A percentile compares a stretch with the other conserved stretches of the same genome.
These are phyloP conservation scores for Gastrophryne carolinensis DNA, from an alignment of 2,797 vertebrate genomes.

Conservation along the genomic window DNA sequence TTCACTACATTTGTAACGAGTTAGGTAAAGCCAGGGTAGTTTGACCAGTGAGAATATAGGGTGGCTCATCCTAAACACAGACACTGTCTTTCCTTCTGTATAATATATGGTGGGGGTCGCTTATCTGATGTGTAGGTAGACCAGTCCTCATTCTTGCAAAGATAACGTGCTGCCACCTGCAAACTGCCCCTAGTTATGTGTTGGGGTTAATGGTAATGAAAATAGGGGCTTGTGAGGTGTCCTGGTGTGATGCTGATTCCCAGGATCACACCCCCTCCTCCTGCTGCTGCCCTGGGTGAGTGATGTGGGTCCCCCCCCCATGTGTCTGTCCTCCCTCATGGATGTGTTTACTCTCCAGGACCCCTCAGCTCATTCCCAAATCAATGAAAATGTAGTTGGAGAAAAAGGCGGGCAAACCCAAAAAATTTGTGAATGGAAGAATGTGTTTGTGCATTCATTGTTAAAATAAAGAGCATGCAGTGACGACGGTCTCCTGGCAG, in stretches of 20 bases:
- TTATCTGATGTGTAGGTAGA: no score
- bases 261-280: constrained; percentile 20
- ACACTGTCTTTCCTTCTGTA: no score
- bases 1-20: no score
- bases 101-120: no score
- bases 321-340: constrained; percentile 59
- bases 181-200: not conserved
- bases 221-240: constrained; percentile 21
- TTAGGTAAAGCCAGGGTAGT: no score
- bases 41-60: no score
- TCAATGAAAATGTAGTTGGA: constrained; percentile 64
- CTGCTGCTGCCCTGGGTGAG: constrained; percentile 28
- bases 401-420: constrained; percentile 75
- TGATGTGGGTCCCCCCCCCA: constrained; percentile 40
- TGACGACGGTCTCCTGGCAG: constrained; percentile 64
- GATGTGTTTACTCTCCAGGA: constrained; percentile 64
- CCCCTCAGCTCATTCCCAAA: constrained; percentile 63
- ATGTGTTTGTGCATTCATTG: constrained; percentile 89
- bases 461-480: constrained; percentile 82
- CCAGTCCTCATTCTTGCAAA: not conserved
- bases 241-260: constrained; percentile 5
- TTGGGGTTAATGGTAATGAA: not conserved
- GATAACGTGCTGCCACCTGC: not conserved
- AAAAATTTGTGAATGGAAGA: constrained; percentile 90
- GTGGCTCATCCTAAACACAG: no score